Evolutionary conservation across 2,888 invertebrate species (phyloP), one percentile per base, ranked within the genome.

Genomic region (Sarcophaga carnaria): DNA sequence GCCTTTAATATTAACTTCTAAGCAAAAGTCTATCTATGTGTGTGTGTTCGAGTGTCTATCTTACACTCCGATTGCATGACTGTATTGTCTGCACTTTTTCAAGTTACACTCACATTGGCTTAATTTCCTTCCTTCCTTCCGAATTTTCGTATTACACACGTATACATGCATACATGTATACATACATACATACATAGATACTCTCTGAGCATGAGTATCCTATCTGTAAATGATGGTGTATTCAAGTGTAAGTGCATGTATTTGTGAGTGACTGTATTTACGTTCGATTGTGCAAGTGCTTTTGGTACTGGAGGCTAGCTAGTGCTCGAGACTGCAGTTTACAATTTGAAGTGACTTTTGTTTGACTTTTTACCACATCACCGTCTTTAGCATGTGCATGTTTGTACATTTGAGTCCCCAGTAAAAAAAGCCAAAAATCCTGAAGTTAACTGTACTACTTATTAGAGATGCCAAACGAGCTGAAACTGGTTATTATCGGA

Each of bases 101-200:
- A 80, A 84, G 63, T 63, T 54, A 69, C 71, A 83, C 74, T 66
- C 76, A 45, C 77, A 37, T 60, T 76, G 76, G 25, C 80, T 75
- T 66, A 60, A 54, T 17, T 54, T 54, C 54, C 75, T 80, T 54
- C 54, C 75, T 80, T 80, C 79, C 80, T 84, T 76, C 80, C 80
- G 49, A 59, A 60, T 66, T 37, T 62, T 60, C 76, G 59, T 75
- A 12, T 60, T 62, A 60, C 66, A 59, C 25, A 66, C 25, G 22
- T n/a, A n/a, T 67, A n/a, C 37, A n/a, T 45, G 66, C 37, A 37
- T 37, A 3, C 2, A 37, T 10, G 1, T 10, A 37, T 8, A 37
- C 37, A 37, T 37, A 37, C 2, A 37, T 37, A 37, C 37, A 8
- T 37, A 8, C 0, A 0, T 25, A 25, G 25, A 25, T 27, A 6